Evolutionary conservation across 2,113 vertebrate species (phyloP).

Genomic region (Acrocephalus kingi): DNA sequence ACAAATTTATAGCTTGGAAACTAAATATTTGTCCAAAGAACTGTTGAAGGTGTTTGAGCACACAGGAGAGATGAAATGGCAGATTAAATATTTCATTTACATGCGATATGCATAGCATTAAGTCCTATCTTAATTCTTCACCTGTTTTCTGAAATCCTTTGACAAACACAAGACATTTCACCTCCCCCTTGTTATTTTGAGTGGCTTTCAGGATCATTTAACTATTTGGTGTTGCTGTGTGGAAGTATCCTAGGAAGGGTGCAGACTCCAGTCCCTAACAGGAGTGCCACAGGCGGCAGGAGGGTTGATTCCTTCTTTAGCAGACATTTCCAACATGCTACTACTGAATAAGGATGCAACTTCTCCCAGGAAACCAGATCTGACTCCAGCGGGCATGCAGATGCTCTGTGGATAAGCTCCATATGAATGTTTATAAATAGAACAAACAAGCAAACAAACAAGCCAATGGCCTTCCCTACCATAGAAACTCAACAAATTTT

Average conservation of each 20-base stretch:
- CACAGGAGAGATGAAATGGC: conserved; percentile 44
- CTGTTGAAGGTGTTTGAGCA: conserved; percentile 36
- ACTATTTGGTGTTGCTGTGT: neutral
- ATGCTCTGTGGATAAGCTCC: neutral
- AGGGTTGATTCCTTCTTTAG: neutral
- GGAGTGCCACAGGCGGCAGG: neutral
- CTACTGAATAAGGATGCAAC: neutral
- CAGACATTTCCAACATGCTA: neutral
- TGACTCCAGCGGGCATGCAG: neutral
- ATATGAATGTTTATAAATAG: conserved; percentile 24
- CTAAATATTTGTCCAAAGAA: conserved; percentile 67
- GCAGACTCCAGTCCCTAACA: neutral
- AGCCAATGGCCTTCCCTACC: neutral
- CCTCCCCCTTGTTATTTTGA: neutral
- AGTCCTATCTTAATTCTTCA: conserved; percentile 40
- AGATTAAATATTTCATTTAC: conserved; percentile 56
- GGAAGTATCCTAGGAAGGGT: neutral
- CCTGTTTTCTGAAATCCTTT: conserved; percentile 51
- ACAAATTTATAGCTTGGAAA: conserved; percentile 60
- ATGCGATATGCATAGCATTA: neutral
- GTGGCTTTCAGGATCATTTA: neutral
- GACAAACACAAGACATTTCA: conserved; percentile 21
- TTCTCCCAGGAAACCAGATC: conserved; percentile 31
- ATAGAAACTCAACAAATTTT: neutral
- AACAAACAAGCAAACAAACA: conserved; percentile 22